Base-by-base conservation (phyloP, 2,797 vertebrate genomes). In the Gephyroberyx darwinii region DNA sequence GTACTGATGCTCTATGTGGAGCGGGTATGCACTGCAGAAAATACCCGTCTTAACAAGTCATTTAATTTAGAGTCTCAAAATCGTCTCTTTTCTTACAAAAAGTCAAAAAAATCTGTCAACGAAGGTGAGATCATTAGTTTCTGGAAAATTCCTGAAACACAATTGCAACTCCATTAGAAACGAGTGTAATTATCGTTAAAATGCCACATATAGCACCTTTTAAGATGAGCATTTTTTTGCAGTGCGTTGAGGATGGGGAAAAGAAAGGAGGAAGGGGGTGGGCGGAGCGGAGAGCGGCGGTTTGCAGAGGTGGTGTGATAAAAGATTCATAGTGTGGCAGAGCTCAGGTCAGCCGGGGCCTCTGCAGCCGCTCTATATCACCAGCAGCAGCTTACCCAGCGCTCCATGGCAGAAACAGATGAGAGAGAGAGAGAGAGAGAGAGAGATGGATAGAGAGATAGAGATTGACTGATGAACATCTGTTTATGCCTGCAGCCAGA, bases 291-390 rank as follows among this genome's bases (percentile, higher is more conserved):
- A 20, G 69, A 26, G 26, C 26, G 26, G 26, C 26, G 26, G 26
- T 77, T 77, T 84, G 85, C 78, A 74, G 85, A 87, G 84, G 78
- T 89, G 81, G 86, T 84, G 80, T 85, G 78, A 87, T 93, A 76
- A 92, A 91, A 92, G 80, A 92, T 92, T 92, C 84, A 93, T 90
- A 73, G 65, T 37, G n/a, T 59, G 66, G 84, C 75, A 75, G 62
- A 78, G 68, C 74, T 74, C 68, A 63, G 89, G 89, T 92, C 90
- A 92, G 86, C 81, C 79, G 82, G 84, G 84, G 79, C 82, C 62
- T 81, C 84, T 67, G 71, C 84, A 84, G 78, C 69, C 56, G 84
- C 81, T 82, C 67, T 77, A 51, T 77, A 84, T 84, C 83, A 77
- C 74, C 70, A 53, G 53, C 75, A 69, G 85, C 85, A 80, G 75